These are phyloP conservation scores for Theropithecus gelada DNA, from an alignment of 2,113 vertebrate species.

Conservation along the genomic window DNA sequence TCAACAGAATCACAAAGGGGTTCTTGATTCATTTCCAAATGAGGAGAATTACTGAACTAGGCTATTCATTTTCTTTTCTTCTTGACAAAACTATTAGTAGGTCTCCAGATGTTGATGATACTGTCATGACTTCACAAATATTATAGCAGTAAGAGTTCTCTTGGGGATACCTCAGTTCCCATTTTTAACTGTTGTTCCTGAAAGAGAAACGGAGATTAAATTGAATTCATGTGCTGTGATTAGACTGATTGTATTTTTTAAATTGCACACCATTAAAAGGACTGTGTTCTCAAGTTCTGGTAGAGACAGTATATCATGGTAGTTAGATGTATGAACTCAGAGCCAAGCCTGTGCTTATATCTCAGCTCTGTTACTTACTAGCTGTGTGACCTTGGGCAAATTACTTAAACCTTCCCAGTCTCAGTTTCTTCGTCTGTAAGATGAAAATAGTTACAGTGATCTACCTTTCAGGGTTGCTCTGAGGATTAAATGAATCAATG, in stretches of 20 bases:
- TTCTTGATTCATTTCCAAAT: constrained; percentile 27
- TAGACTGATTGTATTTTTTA: background rate
- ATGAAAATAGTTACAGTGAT: background rate
- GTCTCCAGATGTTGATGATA: background rate
- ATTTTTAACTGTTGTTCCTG: background rate
- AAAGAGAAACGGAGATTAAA: background rate
- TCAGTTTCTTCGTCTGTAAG: constrained; percentile 30
- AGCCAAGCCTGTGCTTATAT: background rate
- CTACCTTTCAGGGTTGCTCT: background rate
- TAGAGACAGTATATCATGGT: background rate
- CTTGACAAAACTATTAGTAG: background rate
- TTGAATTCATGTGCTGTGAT: background rate
- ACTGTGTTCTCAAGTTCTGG: background rate
- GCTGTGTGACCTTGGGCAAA: background rate
- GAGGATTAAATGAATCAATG: background rate
- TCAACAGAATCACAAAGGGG: background rate
- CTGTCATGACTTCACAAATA: background rate
- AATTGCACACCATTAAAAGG: background rate
- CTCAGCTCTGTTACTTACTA: background rate
- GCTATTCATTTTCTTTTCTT: constrained; percentile 17
- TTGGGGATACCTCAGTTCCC: background rate
- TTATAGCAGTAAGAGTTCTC: background rate
- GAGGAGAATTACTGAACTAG: constrained; percentile 24
- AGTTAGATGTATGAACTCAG: background rate
- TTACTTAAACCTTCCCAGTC: background rate